Evolutionary conservation across 2,888 invertebrate genomes (phyloP).

Genomic region (Acleris holmiana): DNA sequence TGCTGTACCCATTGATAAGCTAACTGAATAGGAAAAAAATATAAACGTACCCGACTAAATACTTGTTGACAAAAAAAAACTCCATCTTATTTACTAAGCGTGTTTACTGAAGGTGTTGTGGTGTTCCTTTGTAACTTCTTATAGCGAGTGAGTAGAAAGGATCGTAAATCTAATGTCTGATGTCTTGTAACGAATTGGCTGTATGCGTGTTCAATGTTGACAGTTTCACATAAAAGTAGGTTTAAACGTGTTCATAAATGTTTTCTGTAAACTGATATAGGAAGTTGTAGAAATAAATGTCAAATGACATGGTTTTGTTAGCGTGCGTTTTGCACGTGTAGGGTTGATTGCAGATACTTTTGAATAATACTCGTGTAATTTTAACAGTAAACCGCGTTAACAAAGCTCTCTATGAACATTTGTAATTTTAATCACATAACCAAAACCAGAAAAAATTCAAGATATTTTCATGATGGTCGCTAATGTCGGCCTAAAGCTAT

Average conservation of each 20-base stretch:
- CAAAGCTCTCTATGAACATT: not conserved
- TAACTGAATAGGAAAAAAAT: no score
- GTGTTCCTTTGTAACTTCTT: conserved; percentile 5
- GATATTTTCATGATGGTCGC: conserved; percentile 10
- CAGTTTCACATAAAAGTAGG: conserved; percentile 12
- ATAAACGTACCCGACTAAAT: no score
- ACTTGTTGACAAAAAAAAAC: no score
- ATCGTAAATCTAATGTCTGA: conserved; percentile 12
- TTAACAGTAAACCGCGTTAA: not conserved
- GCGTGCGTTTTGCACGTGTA: no score
- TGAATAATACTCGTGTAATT: no score
- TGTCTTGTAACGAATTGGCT: conserved; percentile 37
- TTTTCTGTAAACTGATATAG: conserved; percentile 8
- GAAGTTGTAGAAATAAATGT: conserved; percentile 2
- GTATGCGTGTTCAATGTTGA: conserved; percentile 22
- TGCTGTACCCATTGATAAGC: no score
- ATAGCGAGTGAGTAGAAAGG: not conserved
- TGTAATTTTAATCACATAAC: no score
- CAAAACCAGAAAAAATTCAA: not conserved
- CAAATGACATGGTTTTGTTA: no score
- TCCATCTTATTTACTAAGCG: no score
- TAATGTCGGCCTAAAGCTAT: conserved; percentile 68
- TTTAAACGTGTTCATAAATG: conserved; percentile 21
- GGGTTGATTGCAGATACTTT: no score
- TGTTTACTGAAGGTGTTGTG: conserved; percentile 15